phyloP scores from a whole-genome alignment of 1,140 invertebrate genomes.

The Caenorhabditis brenneri region DNA sequence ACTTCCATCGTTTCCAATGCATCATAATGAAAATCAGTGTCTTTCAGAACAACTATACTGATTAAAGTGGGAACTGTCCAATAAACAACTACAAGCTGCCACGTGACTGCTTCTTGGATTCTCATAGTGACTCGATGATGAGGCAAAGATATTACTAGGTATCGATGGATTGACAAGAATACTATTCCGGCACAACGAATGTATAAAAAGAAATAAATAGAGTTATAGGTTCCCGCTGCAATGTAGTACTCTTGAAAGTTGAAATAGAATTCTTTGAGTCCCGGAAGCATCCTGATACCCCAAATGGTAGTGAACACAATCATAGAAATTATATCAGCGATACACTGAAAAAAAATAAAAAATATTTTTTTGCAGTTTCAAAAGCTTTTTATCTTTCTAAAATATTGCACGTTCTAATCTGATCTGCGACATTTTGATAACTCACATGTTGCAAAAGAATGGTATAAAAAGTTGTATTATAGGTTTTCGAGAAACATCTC shows the following conservation, averaged over 20 bases:
- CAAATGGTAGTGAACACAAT: not conserved
- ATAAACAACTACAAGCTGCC: not conserved
- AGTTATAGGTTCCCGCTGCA: not conserved
- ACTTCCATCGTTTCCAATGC: not conserved
- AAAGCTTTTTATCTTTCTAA: too few relatives aligned
- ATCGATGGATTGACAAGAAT: conserved; percentile 4
- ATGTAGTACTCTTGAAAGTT: conserved; percentile 7
- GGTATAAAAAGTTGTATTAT: not conserved
- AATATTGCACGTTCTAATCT: too few relatives aligned
- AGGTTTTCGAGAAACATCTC: not conserved
- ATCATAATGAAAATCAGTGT: not conserved
- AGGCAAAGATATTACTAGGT: not conserved
- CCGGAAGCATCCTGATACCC: not conserved
- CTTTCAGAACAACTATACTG: not conserved
- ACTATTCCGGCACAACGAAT: not conserved
- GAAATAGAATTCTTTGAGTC: conserved; percentile 8
- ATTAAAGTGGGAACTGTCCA: not conserved
- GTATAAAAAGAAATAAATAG: not conserved
- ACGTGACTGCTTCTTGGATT: not conserved
- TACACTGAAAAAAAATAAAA: not conserved
- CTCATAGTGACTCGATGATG: not conserved
- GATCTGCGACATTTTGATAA: too few relatives aligned
- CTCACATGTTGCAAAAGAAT: conserved; percentile 21
- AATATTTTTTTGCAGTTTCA: not conserved
- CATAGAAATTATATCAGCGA: not conserved